A percentile compares a stretch with the other conserved stretches of the same genome.
Conservation (phyloP, 2,797 vertebrate species). For the Falco peregrinus region DNA sequence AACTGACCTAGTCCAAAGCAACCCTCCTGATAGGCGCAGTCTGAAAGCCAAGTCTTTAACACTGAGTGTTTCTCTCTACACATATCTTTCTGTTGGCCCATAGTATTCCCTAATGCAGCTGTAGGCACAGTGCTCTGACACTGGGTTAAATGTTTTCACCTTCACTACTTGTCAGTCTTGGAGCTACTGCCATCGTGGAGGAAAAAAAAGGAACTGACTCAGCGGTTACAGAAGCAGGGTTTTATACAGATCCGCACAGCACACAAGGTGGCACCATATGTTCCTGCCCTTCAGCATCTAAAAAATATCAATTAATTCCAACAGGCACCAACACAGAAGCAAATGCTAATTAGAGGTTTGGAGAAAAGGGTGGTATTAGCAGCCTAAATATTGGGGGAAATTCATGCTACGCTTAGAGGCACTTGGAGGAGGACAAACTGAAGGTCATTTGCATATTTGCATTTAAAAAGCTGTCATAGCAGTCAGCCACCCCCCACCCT, state of each 20-base stretch:
- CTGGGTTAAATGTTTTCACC: slow-evolving; percentile 26
- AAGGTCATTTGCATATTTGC: slow-evolving; percentile 44
- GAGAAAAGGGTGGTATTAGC: slow-evolving; percentile 24
- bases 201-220: slow-evolving; percentile 11
- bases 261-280: slow-evolving; percentile 44
- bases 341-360: slow-evolving; percentile 42
- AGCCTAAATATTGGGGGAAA: slow-evolving; percentile 27
- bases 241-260: slow-evolving; percentile 18
- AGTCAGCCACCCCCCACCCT: background rate
- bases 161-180: background rate
- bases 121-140: background rate
- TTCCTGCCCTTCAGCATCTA: slow-evolving; percentile 51
- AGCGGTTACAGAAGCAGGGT: slow-evolving; percentile 34
- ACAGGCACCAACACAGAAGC: slow-evolving; percentile 20
- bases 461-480: background rate
- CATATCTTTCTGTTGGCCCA: background rate
- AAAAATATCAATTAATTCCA: slow-evolving; percentile 57
- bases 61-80: background rate
- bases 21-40: background rate
- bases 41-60: background rate
- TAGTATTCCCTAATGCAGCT: background rate
- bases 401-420: slow-evolving; percentile 16
- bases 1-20: background rate
- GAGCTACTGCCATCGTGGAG: background rate
- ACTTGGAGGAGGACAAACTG: slow-evolving; percentile 34